A percentile compares a stretch with the other conserved stretches of the same genome.
These are phyloP conservation scores for Acrossocheilus fasciatus DNA, from an alignment of 2,797 vertebrate genomes.

Conservation along the genomic window DNA sequence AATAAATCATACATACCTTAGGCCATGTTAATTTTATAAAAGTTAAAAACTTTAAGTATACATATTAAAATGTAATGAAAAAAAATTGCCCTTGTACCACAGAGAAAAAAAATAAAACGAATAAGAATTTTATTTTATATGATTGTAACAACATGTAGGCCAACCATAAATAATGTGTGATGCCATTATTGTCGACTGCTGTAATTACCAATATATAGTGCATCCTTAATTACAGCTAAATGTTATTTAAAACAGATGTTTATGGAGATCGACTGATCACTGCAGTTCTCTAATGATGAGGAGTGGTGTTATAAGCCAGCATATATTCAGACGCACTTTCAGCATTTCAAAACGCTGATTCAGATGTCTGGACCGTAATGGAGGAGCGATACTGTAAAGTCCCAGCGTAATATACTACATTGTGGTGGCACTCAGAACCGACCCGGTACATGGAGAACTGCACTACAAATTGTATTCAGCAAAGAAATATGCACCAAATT, in stretches of 20 bases:
- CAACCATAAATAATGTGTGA: not conserved
- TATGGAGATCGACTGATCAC: not conserved
- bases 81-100: not conserved
- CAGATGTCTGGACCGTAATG: not conserved
- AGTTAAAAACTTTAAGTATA: not conserved
- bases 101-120: not conserved
- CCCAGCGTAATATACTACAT: not conserved
- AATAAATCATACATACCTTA: not conserved
- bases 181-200: not conserved
- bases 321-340: not conserved
- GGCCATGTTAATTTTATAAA: not conserved
- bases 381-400: not conserved
- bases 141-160: not conserved
- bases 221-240: not conserved
- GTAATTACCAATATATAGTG: not conserved
- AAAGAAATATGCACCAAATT: not conserved
- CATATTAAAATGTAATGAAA: not conserved
- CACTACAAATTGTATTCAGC: not conserved
- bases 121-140: not conserved
- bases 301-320: not conserved
- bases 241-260: not conserved
- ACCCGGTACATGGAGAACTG: not conserved
- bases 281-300: not conserved
- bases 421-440: not conserved
- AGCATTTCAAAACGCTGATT: constrained; percentile 9